A percentile compares a stretch with the other conserved stretches of the same genome.
phyloP scores from a whole-genome alignment of 1,140 invertebrate species.

The Chrysoperla carnea region DNA sequence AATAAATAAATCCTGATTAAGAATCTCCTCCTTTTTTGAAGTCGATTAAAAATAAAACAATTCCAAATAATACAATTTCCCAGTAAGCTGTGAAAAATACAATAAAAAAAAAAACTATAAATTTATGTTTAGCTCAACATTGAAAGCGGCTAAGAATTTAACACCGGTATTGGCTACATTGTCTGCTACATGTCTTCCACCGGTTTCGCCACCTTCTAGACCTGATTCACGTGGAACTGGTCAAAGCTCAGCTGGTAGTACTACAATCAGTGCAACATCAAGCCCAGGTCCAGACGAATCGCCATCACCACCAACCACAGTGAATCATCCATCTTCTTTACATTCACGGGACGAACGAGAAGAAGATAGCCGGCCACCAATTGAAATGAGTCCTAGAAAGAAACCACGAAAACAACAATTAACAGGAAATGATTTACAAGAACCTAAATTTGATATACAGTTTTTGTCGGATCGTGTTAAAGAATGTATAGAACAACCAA shows the following conservation, averaged over 20 bases:
- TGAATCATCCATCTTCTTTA: slow-evolving; percentile 12
- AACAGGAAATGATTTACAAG: slow-evolving; percentile 42
- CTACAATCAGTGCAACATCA: slow-evolving; percentile 60
- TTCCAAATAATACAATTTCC: no score
- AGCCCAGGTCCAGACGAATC: slow-evolving; percentile 46
- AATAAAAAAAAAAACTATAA: no score
- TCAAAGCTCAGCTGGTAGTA: slow-evolving; percentile 42
- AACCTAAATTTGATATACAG: slow-evolving; percentile 48
- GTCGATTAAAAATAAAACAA: no score
- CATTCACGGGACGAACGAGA: slow-evolving; percentile 7
- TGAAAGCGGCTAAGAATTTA: slow-evolving; percentile 32
- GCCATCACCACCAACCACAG: slow-evolving; percentile 21
- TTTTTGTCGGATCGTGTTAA: slow-evolving; percentile 38
- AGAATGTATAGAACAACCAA: slow-evolving; percentile 26
- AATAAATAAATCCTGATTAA: no score
- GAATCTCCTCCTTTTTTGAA: no score
- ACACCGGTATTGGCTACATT: slow-evolving; percentile 33
- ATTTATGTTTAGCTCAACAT: slow-evolving; percentile 34
- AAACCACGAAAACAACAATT: slow-evolving; percentile 59
- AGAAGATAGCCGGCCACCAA: slow-evolving; percentile 14
- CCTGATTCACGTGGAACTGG: slow-evolving; percentile 29
- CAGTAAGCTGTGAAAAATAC: no score
- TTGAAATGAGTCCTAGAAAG: slow-evolving; percentile 42
- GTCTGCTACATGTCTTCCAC: slow-evolving; percentile 13
- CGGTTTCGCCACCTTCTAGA: slow-evolving; percentile 26